phyloP scores from a whole-genome alignment of 2,113 vertebrate genomes.

The Platysteira castanea region DNA sequence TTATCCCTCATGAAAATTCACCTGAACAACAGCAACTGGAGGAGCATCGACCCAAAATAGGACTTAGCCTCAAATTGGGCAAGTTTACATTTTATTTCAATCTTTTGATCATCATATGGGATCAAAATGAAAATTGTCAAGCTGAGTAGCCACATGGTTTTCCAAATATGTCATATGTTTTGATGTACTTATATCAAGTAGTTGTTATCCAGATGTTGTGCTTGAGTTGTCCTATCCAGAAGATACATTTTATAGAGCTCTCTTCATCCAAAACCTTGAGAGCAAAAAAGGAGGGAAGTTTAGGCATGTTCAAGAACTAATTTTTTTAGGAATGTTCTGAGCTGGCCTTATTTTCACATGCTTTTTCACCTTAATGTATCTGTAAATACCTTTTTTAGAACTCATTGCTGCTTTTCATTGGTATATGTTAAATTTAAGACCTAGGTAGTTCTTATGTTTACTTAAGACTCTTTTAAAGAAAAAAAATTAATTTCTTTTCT shows the following conservation, averaged over 20 bases:
- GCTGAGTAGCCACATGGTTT: not conserved
- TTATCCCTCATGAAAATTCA: conserved; percentile 98
- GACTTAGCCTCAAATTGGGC: conserved; percentile 95
- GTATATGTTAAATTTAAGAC: not conserved
- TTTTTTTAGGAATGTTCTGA: not conserved
- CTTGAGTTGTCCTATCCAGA: not conserved
- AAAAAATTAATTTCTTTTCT: not conserved
- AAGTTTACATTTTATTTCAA: conserved; percentile 35
- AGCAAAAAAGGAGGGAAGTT: not conserved
- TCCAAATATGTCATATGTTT: not conserved
- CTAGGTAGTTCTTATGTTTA: not conserved
- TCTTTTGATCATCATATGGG: not conserved
- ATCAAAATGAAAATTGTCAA: not conserved
- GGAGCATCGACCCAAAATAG: conserved; percentile 94
- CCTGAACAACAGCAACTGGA: conserved; percentile 90
- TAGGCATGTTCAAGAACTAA: not conserved
- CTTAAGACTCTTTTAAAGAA: not conserved
- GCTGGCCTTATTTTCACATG: not conserved
- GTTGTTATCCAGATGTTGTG: not conserved
- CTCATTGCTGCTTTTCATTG: not conserved
- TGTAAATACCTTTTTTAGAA: not conserved
- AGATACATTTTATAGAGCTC: not conserved
- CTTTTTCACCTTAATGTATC: not conserved
- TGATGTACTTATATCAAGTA: not conserved
- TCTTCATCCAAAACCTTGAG: not conserved